These are phyloP conservation scores for Microplitis demolitor DNA, from an alignment of 1,140 invertebrate species.

Conservation along the genomic window DNA sequence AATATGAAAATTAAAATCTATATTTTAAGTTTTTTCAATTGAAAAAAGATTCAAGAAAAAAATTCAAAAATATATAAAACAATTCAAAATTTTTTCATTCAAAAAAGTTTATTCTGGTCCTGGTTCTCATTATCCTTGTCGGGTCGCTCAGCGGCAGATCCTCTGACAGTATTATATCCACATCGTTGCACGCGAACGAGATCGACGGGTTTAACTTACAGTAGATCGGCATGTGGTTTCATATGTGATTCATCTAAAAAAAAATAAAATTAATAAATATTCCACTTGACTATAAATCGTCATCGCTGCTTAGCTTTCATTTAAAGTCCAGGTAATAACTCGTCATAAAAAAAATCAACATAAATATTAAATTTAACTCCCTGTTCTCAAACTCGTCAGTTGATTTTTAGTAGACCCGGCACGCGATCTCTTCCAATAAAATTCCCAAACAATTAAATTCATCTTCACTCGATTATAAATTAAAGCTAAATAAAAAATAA, in stretches of 20 bases:
- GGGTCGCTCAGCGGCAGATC: neutral
- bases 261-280: neutral
- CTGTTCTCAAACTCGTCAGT: too few relatives aligned
- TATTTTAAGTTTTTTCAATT: neutral
- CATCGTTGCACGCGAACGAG: slow-evolving; percentile 15
- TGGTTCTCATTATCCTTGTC: slow-evolving; percentile 4
- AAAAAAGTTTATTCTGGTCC: neutral
- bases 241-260: neutral
- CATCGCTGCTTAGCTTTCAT: too few relatives aligned
- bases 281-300: neutral
- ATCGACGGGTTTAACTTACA: slow-evolving; percentile 13
- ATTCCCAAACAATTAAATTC: too few relatives aligned
- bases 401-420: too few relatives aligned
- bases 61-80: neutral
- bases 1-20: neutral
- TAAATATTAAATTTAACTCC: too few relatives aligned
- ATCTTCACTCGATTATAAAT: neutral
- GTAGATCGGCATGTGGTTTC: slow-evolving; percentile 15
- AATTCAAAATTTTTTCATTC: neutral
- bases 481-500: neutral
- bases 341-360: too few relatives aligned
- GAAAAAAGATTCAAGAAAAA: neutral
- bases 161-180: neutral
- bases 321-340: too few relatives aligned
- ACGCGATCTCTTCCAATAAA: too few relatives aligned